These are phyloP conservation scores for Lagopus leucura DNA, from an alignment of 2,113 vertebrate genomes.

Conservation along the genomic window DNA sequence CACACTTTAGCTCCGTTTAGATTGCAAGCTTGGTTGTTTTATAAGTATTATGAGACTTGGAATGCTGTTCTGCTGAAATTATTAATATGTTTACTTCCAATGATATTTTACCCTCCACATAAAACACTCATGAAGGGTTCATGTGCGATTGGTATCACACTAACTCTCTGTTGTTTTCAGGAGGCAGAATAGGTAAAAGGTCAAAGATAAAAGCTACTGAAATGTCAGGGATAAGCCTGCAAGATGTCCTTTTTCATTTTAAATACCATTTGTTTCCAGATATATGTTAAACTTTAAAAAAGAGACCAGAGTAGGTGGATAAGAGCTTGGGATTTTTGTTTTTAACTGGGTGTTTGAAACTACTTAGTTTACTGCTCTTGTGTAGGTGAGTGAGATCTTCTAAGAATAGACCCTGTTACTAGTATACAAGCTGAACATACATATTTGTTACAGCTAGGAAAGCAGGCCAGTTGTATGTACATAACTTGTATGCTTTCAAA, in stretches of 20 bases:
- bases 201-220: conserved; percentile 55
- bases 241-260: conserved; percentile 42
- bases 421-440: background rate
- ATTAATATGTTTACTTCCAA: background rate
- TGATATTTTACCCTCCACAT: background rate
- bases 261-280: conserved; percentile 40
- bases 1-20: background rate
- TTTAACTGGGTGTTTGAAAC: background rate
- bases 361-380: background rate
- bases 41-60: background rate
- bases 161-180: background rate
- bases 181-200: conserved; percentile 26
- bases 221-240: conserved; percentile 55
- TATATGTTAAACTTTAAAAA: conserved; percentile 12
- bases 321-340: conserved; percentile 1
- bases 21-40: background rate
- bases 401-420: background rate
- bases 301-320: background rate
- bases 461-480: background rate
- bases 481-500: background rate
- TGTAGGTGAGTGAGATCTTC: background rate
- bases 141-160: background rate
- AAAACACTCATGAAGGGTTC: background rate
- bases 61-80: background rate
- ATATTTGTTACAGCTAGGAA: background rate